Conservation (phyloP, 2,797 vertebrate genomes). For the Anableps anableps region DNA sequence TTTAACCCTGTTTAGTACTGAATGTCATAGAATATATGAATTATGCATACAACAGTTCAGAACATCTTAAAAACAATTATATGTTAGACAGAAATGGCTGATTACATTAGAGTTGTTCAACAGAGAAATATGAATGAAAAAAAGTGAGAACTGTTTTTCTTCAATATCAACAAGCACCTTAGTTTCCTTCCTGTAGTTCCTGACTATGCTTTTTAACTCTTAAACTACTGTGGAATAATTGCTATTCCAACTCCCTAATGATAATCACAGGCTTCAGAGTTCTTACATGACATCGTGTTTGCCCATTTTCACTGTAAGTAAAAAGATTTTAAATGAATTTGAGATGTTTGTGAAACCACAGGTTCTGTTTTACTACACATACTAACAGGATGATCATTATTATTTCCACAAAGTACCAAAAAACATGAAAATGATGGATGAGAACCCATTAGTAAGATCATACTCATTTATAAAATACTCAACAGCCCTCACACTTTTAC, state of each 20-base stretch:
- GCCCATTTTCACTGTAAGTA: slow-evolving; percentile 15
- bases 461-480: not conserved
- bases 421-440: not conserved
- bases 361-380: slow-evolving; percentile 22
- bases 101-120: slow-evolving; percentile 24
- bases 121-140: slow-evolving; percentile 23
- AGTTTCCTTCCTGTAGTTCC: slow-evolving; percentile 7
- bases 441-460: not conserved
- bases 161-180: slow-evolving; percentile 21
- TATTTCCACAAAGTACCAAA: not conserved
- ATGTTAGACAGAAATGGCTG: not conserved
- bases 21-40: slow-evolving; percentile 33
- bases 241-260: not conserved
- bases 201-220: not conserved
- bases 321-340: slow-evolving; percentile 9
- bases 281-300: slow-evolving; percentile 27
- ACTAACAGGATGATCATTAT: slow-evolving; percentile 18
- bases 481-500: not conserved
- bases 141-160: slow-evolving; percentile 12
- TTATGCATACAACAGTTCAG: slow-evolving; percentile 17
- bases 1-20: slow-evolving; percentile 37
- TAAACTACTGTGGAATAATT: slow-evolving; percentile 6
- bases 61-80: slow-evolving; percentile 13
- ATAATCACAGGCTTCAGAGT: slow-evolving; percentile 20
- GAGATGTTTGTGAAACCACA: slow-evolving; percentile 8